A percentile compares a stretch with the other conserved stretches of the same genome.
Conservation (phyloP, 1,140 invertebrate species). For the Megalopta genalis region DNA sequence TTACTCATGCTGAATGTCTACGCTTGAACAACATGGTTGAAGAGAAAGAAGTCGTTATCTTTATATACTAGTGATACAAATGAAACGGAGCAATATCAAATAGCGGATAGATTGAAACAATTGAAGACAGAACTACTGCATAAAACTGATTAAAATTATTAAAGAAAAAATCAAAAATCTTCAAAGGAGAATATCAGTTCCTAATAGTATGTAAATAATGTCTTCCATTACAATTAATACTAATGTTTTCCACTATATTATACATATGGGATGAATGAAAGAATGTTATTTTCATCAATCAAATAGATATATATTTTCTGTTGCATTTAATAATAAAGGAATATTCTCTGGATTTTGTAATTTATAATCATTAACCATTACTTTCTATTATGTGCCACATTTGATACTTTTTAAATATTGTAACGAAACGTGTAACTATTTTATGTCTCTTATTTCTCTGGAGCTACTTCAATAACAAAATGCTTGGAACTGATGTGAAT, state of each 20-base stretch:
- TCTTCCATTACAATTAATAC: too few relatives aligned
- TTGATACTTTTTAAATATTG: neutral
- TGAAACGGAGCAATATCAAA: too few relatives aligned
- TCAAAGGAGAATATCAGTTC: neutral
- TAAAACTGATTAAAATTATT: too few relatives aligned
- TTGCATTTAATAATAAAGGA: constrained; percentile 36
- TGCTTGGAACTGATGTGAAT: too few relatives aligned
- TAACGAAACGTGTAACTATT: too few relatives aligned
- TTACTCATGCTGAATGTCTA: neutral
- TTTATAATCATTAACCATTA: neutral
- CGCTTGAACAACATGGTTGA: neutral
- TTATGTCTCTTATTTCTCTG: too few relatives aligned
- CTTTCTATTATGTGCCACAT: neutral
- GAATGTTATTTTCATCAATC: neutral
- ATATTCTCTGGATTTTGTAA: too few relatives aligned
- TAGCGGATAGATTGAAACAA: too few relatives aligned
- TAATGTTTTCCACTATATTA: constrained; percentile 50
- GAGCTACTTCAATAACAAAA: too few relatives aligned
- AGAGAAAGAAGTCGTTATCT: neutral
- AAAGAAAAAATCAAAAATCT: too few relatives aligned
- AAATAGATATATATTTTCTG: constrained; percentile 1
- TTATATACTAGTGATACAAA: too few relatives aligned
- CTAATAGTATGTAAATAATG: neutral
- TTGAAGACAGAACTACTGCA: too few relatives aligned
- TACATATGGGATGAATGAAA: neutral